Evolutionary conservation across 64 coral and sea anemone genomes (phyloP).

Genomic region (Catalaphyllia jardinei): DNA sequence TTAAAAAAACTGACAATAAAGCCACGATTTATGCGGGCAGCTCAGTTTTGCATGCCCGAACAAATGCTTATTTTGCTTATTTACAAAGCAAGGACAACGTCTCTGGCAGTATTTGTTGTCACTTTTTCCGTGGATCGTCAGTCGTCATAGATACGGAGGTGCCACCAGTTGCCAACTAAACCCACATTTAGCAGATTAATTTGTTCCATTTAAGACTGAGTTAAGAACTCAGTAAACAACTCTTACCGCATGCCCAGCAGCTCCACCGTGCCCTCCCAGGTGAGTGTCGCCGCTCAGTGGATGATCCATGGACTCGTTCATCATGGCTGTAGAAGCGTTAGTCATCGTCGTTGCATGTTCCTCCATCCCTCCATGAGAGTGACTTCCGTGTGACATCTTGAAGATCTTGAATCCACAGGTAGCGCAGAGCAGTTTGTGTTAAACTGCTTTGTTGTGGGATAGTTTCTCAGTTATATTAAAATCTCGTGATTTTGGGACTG

Average conservation of each 20-base stretch:
- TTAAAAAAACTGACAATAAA: too few relatives aligned
- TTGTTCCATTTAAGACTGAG: neutral
- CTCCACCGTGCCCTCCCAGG: neutral
- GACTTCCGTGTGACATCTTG: constrained; percentile 5
- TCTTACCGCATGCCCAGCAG: constrained; percentile 17
- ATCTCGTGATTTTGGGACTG: neutral
- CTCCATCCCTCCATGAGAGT: constrained; percentile 21
- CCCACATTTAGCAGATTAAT: too few relatives aligned
- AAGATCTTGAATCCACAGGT: neutral
- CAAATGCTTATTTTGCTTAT: too few relatives aligned
- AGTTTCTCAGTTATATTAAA: neutral
- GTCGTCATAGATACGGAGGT: too few relatives aligned
- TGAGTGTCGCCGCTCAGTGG: too few relatives aligned
- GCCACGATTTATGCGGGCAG: too few relatives aligned
- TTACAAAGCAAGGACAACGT: too few relatives aligned
- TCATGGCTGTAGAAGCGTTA: neutral
- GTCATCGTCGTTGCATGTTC: neutral
- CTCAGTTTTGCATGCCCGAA: too few relatives aligned
- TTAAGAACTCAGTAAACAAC: neutral
- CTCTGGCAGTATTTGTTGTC: too few relatives aligned
- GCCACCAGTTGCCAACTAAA: too few relatives aligned
- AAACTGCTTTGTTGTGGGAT: neutral
- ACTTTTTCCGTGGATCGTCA: too few relatives aligned
- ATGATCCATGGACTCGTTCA: neutral
- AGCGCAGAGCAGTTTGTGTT: neutral